Evolutionary conservation across 2,888 invertebrate species (phyloP).

Genomic region (Phortica okadai): DNA sequence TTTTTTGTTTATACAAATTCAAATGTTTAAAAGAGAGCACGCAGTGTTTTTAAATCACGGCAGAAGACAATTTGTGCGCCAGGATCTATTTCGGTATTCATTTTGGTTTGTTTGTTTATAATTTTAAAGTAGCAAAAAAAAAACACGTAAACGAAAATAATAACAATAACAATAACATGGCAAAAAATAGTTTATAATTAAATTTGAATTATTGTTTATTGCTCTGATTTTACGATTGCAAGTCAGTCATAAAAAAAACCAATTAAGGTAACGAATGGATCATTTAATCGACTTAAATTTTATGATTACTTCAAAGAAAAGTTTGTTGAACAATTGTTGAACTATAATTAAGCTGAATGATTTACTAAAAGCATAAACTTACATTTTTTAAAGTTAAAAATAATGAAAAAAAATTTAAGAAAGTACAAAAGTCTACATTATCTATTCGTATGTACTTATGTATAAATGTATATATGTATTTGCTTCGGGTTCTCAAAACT

Average conservation of each 20-base stretch:
- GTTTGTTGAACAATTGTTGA: too few species aligned
- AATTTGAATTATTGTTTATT: slow-evolving; percentile 9
- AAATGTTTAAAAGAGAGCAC: background rate
- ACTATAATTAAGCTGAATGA: too few species aligned
- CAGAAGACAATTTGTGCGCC: background rate
- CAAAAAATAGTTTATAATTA: slow-evolving; percentile 17
- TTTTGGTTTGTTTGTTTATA: slow-evolving; percentile 19
- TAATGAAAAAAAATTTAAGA: too few species aligned
- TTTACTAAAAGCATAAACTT: too few species aligned
- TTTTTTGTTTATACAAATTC: slow-evolving; percentile 20
- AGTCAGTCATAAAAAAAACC: background rate
- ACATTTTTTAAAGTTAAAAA: too few species aligned
- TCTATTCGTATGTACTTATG: too few species aligned
- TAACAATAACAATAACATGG: slow-evolving; percentile 20
- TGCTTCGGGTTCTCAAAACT: background rate
- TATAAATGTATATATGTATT: background rate
- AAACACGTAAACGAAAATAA: slow-evolving; percentile 35
- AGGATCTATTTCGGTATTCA: background rate
- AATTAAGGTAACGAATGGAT: too few species aligned
- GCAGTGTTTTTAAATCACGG: background rate
- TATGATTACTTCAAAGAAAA: too few species aligned
- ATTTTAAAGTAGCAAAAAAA: slow-evolving; percentile 29
- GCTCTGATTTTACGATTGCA: slow-evolving; percentile 28
- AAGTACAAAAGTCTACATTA: too few species aligned
- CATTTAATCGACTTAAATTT: too few species aligned